Evolutionary conservation across 2,797 vertebrate genomes (phyloP).

Genomic region (Oreochromis mossambicus): DNA sequence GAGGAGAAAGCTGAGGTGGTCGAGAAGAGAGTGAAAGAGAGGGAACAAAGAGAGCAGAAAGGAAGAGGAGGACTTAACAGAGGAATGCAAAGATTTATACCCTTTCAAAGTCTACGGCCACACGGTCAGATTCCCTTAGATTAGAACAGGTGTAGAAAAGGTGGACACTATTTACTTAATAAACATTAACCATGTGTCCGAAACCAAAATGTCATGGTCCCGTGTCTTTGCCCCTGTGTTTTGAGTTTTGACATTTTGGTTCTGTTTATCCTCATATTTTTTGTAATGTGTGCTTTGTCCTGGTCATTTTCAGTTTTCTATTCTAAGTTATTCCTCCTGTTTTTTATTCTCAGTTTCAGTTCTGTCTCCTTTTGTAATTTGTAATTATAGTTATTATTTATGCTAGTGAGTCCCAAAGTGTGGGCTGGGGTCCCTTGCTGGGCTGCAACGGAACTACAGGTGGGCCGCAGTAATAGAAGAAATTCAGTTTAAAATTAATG

Average conservation of each 20-base stretch:
- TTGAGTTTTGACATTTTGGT: background rate
- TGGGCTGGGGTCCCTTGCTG: background rate
- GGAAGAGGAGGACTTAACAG: background rate
- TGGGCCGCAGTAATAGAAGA: background rate
- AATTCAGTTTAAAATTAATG: background rate
- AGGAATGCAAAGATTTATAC: background rate
- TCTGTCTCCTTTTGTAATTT: background rate
- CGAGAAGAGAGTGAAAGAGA: background rate
- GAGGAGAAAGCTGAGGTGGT: conserved; percentile 1
- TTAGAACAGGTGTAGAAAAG: background rate
- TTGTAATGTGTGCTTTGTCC: background rate
- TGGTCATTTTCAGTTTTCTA: background rate
- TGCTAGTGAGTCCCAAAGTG: background rate
- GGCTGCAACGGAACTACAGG: background rate
- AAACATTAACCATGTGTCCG: background rate
- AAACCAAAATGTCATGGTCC: background rate
- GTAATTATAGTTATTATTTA: background rate
- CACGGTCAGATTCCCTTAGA: background rate
- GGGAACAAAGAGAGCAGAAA: background rate
- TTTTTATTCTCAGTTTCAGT: background rate
- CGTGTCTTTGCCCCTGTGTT: background rate
- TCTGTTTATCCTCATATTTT: background rate
- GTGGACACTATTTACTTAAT: background rate
- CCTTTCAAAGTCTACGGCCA: background rate
- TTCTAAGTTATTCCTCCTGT: background rate